Conservation (phyloP, 1,140 invertebrate species). For the Pogonognathellus flavescens region DNA sequence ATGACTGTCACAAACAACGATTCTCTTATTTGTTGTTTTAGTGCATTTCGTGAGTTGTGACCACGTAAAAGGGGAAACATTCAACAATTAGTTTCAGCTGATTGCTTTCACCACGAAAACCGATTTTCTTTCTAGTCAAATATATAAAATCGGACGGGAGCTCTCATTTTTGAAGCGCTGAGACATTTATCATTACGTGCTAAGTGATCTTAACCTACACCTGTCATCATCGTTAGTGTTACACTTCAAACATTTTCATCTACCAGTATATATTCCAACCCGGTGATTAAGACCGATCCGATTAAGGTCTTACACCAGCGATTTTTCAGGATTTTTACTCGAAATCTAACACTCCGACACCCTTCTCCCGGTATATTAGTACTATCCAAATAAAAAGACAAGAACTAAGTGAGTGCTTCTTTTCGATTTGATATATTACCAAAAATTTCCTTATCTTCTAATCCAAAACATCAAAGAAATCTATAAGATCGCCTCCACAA, state of each 20-base stretch:
- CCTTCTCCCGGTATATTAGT: too few relatives aligned
- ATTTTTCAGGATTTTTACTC: too few relatives aligned
- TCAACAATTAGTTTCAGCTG: conserved; percentile 30
- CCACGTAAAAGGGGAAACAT: background rate
- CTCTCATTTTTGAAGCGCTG: background rate
- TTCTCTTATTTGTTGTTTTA: too few relatives aligned
- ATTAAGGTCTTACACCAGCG: background rate
- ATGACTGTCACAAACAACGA: too few relatives aligned
- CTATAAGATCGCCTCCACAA: background rate
- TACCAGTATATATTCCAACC: background rate
- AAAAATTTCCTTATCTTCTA: background rate
- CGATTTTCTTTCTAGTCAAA: background rate
- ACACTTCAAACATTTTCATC: background rate
- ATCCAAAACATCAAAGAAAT: too few relatives aligned
- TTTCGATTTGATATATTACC: background rate
- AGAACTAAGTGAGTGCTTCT: too few relatives aligned
- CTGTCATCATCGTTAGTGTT: background rate
- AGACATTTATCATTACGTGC: conserved; percentile 15
- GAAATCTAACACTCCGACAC: too few relatives aligned
- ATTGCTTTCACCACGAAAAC: background rate
- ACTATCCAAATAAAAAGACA: too few relatives aligned
- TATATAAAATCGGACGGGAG: background rate
- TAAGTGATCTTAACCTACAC: conserved; percentile 16
- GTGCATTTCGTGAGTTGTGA: background rate
- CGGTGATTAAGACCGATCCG: too few relatives aligned